These are phyloP conservation scores for Ardeotis arabs DNA, from an alignment of 2,113 vertebrate genomes.

Conservation along the genomic window DNA sequence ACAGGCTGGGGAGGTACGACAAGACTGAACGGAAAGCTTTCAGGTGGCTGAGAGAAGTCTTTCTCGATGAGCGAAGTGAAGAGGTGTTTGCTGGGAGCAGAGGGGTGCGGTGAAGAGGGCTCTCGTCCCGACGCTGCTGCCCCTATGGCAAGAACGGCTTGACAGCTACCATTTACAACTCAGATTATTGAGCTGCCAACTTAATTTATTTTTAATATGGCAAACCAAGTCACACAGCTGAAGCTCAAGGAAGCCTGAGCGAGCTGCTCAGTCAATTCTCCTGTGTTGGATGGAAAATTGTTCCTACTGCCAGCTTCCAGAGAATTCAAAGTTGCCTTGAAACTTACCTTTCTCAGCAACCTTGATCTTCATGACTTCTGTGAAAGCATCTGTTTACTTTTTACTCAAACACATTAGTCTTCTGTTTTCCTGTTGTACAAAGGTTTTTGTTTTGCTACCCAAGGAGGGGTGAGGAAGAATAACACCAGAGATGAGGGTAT, in stretches of 20 bases:
- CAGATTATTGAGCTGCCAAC: not conserved
- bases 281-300: not conserved
- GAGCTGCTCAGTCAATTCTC: not conserved
- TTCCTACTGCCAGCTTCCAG: not conserved
- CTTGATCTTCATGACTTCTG: not conserved
- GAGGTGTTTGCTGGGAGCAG: not conserved
- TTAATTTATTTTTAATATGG: constrained; percentile 21
- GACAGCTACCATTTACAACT: not conserved
- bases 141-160: not conserved
- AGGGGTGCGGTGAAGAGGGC: not conserved
- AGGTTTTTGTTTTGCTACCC: not conserved
- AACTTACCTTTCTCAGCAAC: not conserved
- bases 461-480: not conserved
- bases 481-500: not conserved
- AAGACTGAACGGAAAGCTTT: not conserved
- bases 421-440: not conserved
- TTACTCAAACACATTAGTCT: not conserved
- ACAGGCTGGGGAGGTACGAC: not conserved
- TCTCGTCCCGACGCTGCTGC: not conserved
- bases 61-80: not conserved
- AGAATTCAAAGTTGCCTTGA: not conserved
- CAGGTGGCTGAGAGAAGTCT: not conserved
- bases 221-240: not conserved
- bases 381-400: not conserved
- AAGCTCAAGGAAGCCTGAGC: not conserved